These are phyloP conservation scores for Cebidichthys violaceus DNA, from an alignment of 2,113 vertebrate species.

Conservation along the genomic window DNA sequence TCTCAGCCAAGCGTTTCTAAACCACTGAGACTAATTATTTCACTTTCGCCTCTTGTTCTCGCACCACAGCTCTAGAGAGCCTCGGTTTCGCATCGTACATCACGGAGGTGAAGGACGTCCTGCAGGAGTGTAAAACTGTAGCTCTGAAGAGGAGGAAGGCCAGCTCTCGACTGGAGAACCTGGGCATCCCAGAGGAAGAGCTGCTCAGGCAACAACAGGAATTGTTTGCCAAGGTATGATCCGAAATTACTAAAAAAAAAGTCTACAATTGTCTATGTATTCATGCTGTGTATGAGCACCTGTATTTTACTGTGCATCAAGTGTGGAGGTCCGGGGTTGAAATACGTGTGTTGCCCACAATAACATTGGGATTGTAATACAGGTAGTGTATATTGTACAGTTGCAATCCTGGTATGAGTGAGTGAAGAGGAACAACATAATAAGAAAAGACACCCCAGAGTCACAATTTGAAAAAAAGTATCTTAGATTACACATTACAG, in stretches of 20 bases:
- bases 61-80: constrained; percentile 92
- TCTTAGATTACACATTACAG: not conserved
- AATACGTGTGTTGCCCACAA: not conserved
- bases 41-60: constrained; percentile 44
- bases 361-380: not conserved
- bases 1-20: not conserved
- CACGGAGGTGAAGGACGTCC: constrained; percentile 97
- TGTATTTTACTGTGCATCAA: not conserved
- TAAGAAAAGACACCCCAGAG: not conserved
- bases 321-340: too few relatives aligned
- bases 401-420: not conserved
- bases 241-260: too few relatives aligned
- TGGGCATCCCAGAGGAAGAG: constrained; percentile 98
- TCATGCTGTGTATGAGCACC: not conserved
- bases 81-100: constrained; percentile 98
- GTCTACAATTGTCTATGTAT: not conserved
- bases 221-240: constrained; percentile 95
- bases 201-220: constrained; percentile 97
- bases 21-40: constrained; percentile 10
- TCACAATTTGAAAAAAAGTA: not conserved
- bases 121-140: constrained; percentile 99
- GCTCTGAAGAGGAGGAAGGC: constrained; percentile 98
- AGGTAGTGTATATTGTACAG: not conserved
- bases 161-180: constrained; percentile 96
- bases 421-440: not conserved